Conservation (phyloP, 2,888 invertebrate species). For the Tryphoninae sp. region DNA sequence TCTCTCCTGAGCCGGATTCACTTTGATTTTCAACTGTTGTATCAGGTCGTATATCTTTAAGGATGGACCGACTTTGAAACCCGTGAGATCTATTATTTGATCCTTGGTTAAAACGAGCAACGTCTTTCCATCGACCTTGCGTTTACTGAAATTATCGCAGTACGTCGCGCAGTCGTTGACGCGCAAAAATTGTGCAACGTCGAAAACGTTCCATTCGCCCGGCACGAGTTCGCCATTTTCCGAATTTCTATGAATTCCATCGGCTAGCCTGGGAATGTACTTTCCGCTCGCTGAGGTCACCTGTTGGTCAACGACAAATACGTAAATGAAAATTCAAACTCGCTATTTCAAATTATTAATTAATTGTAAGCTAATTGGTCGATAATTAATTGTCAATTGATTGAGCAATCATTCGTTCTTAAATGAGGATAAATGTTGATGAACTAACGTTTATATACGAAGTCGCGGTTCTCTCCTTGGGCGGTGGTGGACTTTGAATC, state of each 20-base stretch:
- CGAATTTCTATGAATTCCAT: conserved; percentile 81
- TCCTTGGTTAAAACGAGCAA: conserved; percentile 93
- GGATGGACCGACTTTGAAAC: conserved; percentile 97
- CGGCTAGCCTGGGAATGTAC: conserved; percentile 84
- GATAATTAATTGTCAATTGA: too few species aligned
- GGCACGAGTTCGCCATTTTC: conserved; percentile 84
- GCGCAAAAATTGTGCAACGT: conserved; percentile 94
- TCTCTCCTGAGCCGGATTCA: conserved; percentile 88
- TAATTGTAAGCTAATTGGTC: too few species aligned
- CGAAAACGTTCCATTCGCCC: conserved; percentile 90
- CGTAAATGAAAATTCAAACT: background rate
- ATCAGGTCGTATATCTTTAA: conserved; percentile 96
- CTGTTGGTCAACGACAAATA: conserved; percentile 72
- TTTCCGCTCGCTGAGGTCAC: conserved; percentile 82
- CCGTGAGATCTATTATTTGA: conserved; percentile 93
- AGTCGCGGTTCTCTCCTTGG: conserved; percentile 84
- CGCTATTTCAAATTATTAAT: background rate
- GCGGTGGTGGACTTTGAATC: conserved; percentile 81
- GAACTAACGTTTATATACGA: conserved; percentile 84
- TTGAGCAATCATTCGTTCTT: too few species aligned
- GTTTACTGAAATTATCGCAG: conserved; percentile 84
- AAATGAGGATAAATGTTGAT: too few species aligned
- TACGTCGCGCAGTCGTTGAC: conserved; percentile 90
- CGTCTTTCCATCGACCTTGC: conserved; percentile 90
- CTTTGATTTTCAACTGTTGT: conserved; percentile 93